Base-by-base conservation (phyloP, 2,888 invertebrate species). In the Heteromurus nitidus region DNA sequence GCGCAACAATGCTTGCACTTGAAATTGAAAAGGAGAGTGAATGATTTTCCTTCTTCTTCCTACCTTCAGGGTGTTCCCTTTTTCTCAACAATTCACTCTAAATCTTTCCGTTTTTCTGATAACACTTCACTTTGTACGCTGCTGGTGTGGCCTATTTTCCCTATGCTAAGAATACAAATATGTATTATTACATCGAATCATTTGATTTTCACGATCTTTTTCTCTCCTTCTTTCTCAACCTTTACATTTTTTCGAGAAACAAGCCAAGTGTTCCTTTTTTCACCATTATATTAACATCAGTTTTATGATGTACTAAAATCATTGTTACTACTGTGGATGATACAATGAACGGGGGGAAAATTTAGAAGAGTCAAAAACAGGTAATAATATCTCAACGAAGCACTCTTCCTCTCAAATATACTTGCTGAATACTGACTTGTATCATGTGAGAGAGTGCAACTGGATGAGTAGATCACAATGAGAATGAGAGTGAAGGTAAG, bases 11-110 rank as follows among this genome's bases (percentile, higher is more conserved):
- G 28, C 64, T 44, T 64, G 44, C 70, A 70, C 77, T 79, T 79
- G 64, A 79, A 79, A 79, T 53, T 70, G 77, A 79, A 79, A 79
- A 79, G 69, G 77, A 79, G 77, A 79, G 77, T 70, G 77, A 77
- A 60, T 68, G 67, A 55, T 47, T n/a, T n/a, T n/a, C n/a, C n/a
- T n/a, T n/a, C n/a, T n/a, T 53, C 70, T 69, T 60, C 31, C 62
- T 77, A 77, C 77, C 77, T 79, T 47, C 77, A 64, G 77, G 77
- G 77, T 79, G 77, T 69, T 79, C 76, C 65, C 31, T 76, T 70
- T 68, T 75, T 60, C 55, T 60, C 58, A 76, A 76, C 68, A 76
- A 76, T 76, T 62, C 76, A 76, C 47, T 68, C 31, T 60, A 69
- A 42, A 76, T 76, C 68, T 76, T 69, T 76, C 76, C 68, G 31